Evolutionary conservation across 2,888 invertebrate species (phyloP).

Genomic region (Diachrysia chrysitis): DNA sequence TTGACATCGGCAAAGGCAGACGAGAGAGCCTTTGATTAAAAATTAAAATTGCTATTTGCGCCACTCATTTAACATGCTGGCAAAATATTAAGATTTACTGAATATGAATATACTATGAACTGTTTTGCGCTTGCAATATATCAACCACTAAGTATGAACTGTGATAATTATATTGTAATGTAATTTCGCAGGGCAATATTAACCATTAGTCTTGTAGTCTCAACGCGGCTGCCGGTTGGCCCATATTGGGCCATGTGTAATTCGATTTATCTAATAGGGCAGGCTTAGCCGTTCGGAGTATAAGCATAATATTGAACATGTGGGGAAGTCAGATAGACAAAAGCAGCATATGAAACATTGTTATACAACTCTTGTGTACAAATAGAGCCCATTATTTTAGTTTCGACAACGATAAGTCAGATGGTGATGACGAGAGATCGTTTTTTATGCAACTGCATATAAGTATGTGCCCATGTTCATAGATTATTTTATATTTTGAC

Average conservation of each 20-base stretch:
- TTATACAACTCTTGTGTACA: too few relatives aligned
- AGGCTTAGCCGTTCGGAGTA: background rate
- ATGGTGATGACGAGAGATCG: too few relatives aligned
- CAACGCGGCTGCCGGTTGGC: background rate
- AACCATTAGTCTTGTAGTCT: background rate
- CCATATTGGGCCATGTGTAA: constrained; percentile 4
- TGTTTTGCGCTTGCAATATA: background rate
- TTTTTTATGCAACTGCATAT: too few relatives aligned
- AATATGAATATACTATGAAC: background rate
- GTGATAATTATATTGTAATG: constrained; percentile 4
- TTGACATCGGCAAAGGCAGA: background rate
- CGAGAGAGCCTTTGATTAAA: background rate
- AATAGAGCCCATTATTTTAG: too few relatives aligned
- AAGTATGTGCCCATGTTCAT: too few relatives aligned
- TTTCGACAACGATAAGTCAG: too few relatives aligned
- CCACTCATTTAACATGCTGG: background rate
- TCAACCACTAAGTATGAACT: background rate
- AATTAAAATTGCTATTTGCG: background rate
- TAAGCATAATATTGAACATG: background rate
- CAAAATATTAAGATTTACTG: background rate
- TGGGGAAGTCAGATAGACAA: background rate
- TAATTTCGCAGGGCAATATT: background rate
- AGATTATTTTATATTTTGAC: too few relatives aligned
- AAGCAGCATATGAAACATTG: too few relatives aligned
- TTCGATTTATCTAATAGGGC: background rate